These are phyloP conservation scores for Furcifer pardalis DNA, from an alignment of 2,797 vertebrate species.

Conservation along the genomic window DNA sequence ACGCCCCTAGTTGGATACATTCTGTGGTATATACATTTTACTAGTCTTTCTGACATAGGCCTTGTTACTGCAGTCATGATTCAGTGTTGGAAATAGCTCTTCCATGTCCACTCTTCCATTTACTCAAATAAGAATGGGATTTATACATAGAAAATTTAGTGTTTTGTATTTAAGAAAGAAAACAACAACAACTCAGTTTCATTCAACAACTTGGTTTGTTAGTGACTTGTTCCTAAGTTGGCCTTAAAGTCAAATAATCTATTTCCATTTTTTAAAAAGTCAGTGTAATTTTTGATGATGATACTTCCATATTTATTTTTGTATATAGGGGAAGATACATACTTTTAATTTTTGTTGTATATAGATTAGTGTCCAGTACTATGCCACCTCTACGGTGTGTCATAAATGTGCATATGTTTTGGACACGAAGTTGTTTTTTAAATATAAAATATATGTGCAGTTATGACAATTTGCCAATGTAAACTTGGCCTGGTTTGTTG, in stretches of 20 bases:
- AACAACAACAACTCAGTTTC: neutral
- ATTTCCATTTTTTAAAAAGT: conserved; percentile 43
- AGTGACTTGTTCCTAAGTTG: conserved; percentile 30
- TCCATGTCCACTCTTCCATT: conserved; percentile 23
- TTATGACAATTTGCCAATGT: conserved; percentile 77
- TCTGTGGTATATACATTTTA: conserved; percentile 12
- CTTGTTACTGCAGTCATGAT: neutral
- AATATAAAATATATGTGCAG: conserved; percentile 84
- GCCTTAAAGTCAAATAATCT: conserved; percentile 32
- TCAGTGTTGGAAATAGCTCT: neutral
- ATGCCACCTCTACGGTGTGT: conserved; percentile 86
- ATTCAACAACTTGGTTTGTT: conserved; percentile 57
- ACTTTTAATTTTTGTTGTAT: conserved; percentile 63
- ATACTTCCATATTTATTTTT: conserved; percentile 53
- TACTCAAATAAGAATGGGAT: conserved; percentile 18
- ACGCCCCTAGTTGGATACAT: conserved; percentile 58
- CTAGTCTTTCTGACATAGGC: neutral
- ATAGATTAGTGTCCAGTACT: conserved; percentile 73
- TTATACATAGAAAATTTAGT: conserved; percentile 10
- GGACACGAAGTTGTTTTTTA: conserved; percentile 78
- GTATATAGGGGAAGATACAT: conserved; percentile 22
- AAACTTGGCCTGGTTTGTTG: conserved; percentile 29
- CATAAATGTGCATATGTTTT: conserved; percentile 83
- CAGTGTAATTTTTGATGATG: conserved; percentile 48
- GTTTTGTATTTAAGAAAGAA: neutral